Percentiles rank a stretch among this genome's conserved stretches.
Conservation (phyloP, 1,140 invertebrate species). For the Bursaphelenchus mucronatus region DNA sequence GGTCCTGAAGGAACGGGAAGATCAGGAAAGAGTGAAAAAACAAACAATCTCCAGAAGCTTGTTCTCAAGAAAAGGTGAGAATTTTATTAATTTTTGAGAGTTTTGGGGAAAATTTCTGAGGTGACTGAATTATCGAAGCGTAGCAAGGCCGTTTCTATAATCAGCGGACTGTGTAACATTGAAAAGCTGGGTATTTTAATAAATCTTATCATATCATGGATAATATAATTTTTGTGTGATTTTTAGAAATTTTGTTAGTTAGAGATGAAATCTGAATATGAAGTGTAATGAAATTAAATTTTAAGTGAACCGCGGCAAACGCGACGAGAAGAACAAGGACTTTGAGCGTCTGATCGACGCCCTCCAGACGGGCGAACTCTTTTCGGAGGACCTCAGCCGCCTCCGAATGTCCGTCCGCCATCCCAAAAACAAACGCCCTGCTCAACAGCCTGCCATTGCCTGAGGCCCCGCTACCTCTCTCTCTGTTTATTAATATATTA, state of each 20-base stretch:
- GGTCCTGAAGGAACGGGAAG: constrained; percentile 79
- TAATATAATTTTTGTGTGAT: constrained; percentile 28
- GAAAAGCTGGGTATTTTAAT: constrained; percentile 5
- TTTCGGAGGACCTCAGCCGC: constrained; percentile 81
- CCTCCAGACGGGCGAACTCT: constrained; percentile 87
- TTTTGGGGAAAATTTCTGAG: constrained; percentile 51
- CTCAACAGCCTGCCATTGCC: too few species aligned
- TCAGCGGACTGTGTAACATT: constrained; percentile 10
- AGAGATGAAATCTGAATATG: constrained; percentile 20
- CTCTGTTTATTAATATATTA: too few species aligned
- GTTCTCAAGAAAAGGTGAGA: constrained; percentile 49
- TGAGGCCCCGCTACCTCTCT: too few species aligned
- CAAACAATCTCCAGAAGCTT: constrained; percentile 75
- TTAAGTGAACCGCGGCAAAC: constrained; percentile 37
- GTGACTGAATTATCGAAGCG: not conserved
- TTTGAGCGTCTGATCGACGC: constrained; percentile 96
- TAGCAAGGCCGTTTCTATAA: not conserved
- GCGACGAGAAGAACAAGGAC: constrained; percentile 59
- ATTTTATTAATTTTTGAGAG: constrained; percentile 6
- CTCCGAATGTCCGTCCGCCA: constrained; percentile 10
- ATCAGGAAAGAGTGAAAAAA: constrained; percentile 77
- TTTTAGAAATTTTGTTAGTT: constrained; percentile 31
- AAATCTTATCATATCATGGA: constrained; percentile 18
- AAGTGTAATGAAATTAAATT: constrained; percentile 33
- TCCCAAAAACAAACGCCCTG: too few species aligned